Evolutionary conservation across 2,113 vertebrate species (phyloP).

Genomic region (Lagenorhynchus albirostris): DNA sequence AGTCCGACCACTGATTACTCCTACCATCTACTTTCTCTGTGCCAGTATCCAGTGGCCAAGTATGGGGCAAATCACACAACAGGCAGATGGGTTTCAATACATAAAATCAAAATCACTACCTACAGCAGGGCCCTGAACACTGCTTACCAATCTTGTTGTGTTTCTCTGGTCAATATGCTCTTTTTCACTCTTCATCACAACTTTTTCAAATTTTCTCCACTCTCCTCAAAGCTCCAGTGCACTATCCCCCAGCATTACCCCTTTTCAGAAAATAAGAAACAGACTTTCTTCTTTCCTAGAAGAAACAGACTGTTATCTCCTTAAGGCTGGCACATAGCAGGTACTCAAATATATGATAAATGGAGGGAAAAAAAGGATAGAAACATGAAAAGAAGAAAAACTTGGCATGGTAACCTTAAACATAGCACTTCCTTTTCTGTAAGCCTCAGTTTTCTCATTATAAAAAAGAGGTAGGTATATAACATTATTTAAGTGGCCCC

Average conservation of each 20-base stretch:
- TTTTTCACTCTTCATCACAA: neutral
- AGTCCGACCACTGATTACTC: neutral
- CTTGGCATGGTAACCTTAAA: neutral
- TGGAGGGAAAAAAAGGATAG: neutral
- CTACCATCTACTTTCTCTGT: neutral
- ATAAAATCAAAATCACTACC: slow-evolving; percentile 12
- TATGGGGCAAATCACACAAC: neutral
- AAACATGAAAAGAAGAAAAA: neutral
- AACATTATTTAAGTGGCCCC: neutral
- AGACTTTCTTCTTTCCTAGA: neutral
- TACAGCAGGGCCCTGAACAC: neutral
- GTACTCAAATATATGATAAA: neutral
- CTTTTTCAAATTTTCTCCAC: neutral
- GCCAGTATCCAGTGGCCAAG: neutral
- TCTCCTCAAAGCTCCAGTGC: neutral
- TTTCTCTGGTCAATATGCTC: neutral
- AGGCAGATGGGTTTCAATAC: neutral
- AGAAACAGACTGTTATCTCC: neutral
- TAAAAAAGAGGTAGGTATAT: neutral
- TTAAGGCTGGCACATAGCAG: neutral
- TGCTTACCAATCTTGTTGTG: neutral
- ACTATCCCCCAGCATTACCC: neutral
- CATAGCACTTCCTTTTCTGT: neutral
- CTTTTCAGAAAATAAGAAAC: neutral
- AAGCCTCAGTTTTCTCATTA: neutral